A percentile compares a stretch with the other conserved stretches of the same genome.
phyloP scores from a whole-genome alignment of 2,113 vertebrate species.

The Xerus inauris region DNA sequence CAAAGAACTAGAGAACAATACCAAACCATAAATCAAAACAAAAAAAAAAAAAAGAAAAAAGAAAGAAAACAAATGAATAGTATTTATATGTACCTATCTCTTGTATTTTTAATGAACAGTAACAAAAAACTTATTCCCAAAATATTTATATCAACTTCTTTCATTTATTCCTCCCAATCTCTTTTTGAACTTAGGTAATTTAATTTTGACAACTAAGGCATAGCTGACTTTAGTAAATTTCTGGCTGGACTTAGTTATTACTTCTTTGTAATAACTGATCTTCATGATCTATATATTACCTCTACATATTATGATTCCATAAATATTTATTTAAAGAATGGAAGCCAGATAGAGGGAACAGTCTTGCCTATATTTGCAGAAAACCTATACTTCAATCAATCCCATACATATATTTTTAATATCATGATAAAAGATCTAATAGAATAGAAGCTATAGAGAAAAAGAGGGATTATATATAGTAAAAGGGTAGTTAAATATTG shows the following conservation, averaged over 20 bases:
- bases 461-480: constrained; percentile 8
- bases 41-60: not conserved
- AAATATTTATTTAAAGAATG: not conserved
- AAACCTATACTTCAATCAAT: not conserved
- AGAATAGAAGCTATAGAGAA: not conserved
- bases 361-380: not conserved
- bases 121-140: not conserved
- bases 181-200: not conserved
- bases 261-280: not conserved
- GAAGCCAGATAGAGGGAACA: not conserved
- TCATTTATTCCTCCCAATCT: not conserved
- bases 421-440: constrained; percentile 27
- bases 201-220: not conserved
- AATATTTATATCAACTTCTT: not conserved
- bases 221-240: not conserved
- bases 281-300: not conserved
- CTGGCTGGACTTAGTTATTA: not conserved
- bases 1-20: not conserved
- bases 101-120: not conserved
- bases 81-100: not conserved
- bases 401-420: not conserved
- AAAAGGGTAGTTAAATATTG: constrained; percentile 31
- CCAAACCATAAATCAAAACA: constrained; percentile 6
- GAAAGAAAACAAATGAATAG: not conserved
- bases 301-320: not conserved